phyloP scores from a whole-genome alignment of 2,797 vertebrate species.

The Tapera naevia region DNA sequence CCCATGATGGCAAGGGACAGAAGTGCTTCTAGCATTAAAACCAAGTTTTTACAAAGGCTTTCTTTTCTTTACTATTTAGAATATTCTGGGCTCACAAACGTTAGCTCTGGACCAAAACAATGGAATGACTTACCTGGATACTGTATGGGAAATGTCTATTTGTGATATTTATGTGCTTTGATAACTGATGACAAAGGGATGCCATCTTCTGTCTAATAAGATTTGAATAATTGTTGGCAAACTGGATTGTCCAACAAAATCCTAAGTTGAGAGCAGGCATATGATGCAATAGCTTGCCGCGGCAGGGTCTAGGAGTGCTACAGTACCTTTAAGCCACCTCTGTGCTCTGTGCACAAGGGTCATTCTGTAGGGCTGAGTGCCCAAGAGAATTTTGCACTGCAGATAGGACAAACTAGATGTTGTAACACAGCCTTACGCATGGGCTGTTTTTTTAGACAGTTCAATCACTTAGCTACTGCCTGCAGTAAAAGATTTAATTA shows the following conservation, averaged over 20 bases:
- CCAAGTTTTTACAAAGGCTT: background rate
- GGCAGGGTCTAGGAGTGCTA: background rate
- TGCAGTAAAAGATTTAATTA: background rate
- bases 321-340: background rate
- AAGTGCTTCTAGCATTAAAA: background rate
- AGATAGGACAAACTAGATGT: background rate
- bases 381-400: background rate
- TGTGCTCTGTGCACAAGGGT: background rate
- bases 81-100: background rate
- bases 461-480: background rate
- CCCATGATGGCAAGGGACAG: background rate
- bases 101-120: background rate
- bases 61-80: background rate
- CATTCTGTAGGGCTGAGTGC: background rate
- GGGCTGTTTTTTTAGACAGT: background rate
- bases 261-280: background rate
- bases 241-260: background rate
- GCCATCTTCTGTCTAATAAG: background rate
- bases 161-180: background rate
- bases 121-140: background rate
- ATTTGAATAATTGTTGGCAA: background rate
- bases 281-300: background rate
- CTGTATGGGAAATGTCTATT: background rate
- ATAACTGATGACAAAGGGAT: background rate
- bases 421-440: background rate